Percentiles rank a stretch among this genome's conserved stretches.
Evolutionary conservation across 1,140 invertebrate species (phyloP).

Genomic region (Papilio polyxenes): DNA sequence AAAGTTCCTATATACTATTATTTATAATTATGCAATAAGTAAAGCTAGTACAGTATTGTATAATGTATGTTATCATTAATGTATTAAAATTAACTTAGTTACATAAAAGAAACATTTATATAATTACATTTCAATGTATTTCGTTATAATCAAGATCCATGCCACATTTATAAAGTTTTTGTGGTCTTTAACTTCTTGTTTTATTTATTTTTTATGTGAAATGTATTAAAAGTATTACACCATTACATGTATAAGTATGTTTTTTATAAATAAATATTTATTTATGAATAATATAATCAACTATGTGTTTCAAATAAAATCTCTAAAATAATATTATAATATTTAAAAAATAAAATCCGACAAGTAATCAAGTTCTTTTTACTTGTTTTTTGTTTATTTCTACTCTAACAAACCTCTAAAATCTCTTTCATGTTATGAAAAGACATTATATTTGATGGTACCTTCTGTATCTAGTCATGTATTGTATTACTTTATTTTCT

Average conservation of each 20-base stretch:
- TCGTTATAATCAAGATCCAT: neutral
- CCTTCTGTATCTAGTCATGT: constrained; percentile 51
- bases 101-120: neutral
- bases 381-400: too few species aligned
- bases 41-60: constrained; percentile 1
- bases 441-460: constrained; percentile 3
- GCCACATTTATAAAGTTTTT: neutral
- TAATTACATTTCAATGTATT: neutral
- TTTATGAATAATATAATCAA: too few species aligned
- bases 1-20: constrained; percentile 55
- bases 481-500: constrained; percentile 45
- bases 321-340: too few species aligned
- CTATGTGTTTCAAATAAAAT: too few species aligned
- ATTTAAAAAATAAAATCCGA: too few species aligned
- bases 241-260: neutral
- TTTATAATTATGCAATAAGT: constrained; percentile 40
- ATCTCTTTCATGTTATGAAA: neutral
- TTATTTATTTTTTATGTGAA: neutral
- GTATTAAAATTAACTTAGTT: constrained; percentile 29
- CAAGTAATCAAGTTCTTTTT: too few species aligned
- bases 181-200: neutral
- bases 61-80: constrained; percentile 31
- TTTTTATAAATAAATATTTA: neutral
- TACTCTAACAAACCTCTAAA: neutral
- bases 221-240: constrained; percentile 19